A percentile compares a stretch with the other conserved stretches of the same genome.
phyloP scores from a whole-genome alignment of 1,140 invertebrate species.

The Ceratitis capitata region DNA sequence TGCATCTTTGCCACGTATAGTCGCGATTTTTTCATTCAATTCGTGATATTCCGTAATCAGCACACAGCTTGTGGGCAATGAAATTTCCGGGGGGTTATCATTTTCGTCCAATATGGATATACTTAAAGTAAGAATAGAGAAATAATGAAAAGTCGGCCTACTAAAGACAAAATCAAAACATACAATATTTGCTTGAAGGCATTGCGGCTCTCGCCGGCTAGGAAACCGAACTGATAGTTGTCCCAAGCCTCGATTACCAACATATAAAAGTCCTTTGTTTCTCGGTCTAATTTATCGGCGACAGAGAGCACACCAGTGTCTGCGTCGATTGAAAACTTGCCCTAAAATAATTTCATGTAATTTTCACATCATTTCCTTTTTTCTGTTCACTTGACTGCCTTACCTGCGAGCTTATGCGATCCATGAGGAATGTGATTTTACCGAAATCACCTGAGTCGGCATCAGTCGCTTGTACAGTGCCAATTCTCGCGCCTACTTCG shows the following conservation, averaged over 20 bases:
- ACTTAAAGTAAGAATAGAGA: conserved; percentile 51
- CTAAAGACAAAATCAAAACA: conserved; percentile 57
- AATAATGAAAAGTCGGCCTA: neutral
- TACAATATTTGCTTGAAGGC: conserved; percentile 91
- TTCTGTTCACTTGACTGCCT: conserved; percentile 73
- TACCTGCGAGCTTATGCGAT: conserved; percentile 80
- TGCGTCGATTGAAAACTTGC: conserved; percentile 86
- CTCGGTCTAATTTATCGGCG: conserved; percentile 83
- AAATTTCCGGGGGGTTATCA: conserved; percentile 80
- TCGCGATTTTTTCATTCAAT: conserved; percentile 77
- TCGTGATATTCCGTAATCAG: conserved; percentile 90
- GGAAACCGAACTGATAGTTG: conserved; percentile 92
- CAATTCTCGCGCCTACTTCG: conserved; percentile 78
- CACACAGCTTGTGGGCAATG: conserved; percentile 74
- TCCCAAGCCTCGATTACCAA: conserved; percentile 93
- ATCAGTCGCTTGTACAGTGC: conserved; percentile 81
- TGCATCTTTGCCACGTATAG: conserved; percentile 80
- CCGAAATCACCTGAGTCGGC: conserved; percentile 89
- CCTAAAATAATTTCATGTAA: conserved; percentile 62
- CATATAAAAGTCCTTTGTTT: conserved; percentile 78
- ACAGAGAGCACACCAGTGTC: conserved; percentile 85
- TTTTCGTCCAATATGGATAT: conserved; percentile 83
- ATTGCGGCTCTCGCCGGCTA: conserved; percentile 89
- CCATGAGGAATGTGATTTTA: conserved; percentile 88
- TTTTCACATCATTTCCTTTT: neutral